Conservation (phyloP, 2,797 vertebrate species). For the Uromys caudimaculatus region DNA sequence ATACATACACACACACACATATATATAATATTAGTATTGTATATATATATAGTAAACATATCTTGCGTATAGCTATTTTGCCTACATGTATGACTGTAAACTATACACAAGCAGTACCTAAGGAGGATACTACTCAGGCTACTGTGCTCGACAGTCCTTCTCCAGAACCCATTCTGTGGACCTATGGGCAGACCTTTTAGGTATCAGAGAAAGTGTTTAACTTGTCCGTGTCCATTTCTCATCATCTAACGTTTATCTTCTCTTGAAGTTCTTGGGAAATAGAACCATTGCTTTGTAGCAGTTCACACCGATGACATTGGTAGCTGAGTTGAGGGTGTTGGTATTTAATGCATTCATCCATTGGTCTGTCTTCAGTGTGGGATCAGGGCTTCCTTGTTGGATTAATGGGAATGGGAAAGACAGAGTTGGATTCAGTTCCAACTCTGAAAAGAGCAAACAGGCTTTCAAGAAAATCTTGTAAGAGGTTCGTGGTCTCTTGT, state of each 20-base stretch:
- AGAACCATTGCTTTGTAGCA: not conserved
- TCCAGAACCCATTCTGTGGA: constrained; percentile 12
- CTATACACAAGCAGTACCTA: not conserved
- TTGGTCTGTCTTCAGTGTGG: not conserved
- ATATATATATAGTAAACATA: no score
- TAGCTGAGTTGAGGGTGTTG: not conserved
- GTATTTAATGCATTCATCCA: not conserved
- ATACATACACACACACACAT: no score
- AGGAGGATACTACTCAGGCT: not conserved
- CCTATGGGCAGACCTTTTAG: not conserved
- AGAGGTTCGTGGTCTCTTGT: not conserved
- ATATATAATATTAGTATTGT: no score
- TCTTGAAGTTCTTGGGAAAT: constrained; percentile 15
- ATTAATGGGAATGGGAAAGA: constrained; percentile 38
- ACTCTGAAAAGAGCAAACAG: constrained; percentile 3
- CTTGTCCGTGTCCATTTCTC: not conserved
- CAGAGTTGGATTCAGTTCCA: constrained; percentile 41
- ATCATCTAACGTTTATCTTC: constrained; percentile 17
- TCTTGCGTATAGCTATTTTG: not conserved
- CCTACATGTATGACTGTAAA: not conserved
- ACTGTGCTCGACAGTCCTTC: not conserved
- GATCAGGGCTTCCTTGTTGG: not conserved
- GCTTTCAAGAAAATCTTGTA: constrained; percentile 33
- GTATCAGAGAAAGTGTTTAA: not conserved
- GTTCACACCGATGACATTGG: not conserved